These are phyloP conservation scores for Dryomyza anilis DNA, from an alignment of 2,888 invertebrate species.

Conservation along the genomic window DNA sequence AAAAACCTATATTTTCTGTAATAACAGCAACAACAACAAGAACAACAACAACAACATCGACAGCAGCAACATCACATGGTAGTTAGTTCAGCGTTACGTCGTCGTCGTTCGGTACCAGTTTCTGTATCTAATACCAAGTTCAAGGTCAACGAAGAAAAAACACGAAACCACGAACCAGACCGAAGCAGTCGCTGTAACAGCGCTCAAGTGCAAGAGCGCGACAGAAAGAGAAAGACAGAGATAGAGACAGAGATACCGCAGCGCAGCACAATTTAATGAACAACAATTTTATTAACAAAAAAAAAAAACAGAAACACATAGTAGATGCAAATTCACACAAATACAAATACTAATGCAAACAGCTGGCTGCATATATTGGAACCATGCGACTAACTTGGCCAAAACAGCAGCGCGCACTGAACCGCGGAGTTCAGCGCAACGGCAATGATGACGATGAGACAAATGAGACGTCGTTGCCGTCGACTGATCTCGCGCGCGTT, in stretches of 20 bases:
- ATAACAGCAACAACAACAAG: not conserved
- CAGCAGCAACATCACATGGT: conserved; percentile 4
- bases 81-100: conserved; percentile 17
- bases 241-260: not conserved
- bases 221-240: not conserved
- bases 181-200: not conserved
- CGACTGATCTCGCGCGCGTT: not conserved
- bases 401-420: not conserved
- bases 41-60: conserved; percentile 9
- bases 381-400: conserved; percentile 2
- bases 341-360: not conserved
- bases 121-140: conserved; percentile 45
- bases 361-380: not conserved
- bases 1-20: not conserved
- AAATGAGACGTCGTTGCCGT: not conserved
- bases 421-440: not conserved
- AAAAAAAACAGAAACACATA: not conserved
- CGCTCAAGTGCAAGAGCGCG: not conserved
- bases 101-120: conserved; percentile 20
- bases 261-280: not conserved
- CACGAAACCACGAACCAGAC: not conserved
- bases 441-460: not conserved
- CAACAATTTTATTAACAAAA: conserved; percentile 6
- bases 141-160: conserved; percentile 37
- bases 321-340: not conserved